Base-by-base conservation (phyloP, 1,140 invertebrate species). In the Anastrepha ludens region DNA sequence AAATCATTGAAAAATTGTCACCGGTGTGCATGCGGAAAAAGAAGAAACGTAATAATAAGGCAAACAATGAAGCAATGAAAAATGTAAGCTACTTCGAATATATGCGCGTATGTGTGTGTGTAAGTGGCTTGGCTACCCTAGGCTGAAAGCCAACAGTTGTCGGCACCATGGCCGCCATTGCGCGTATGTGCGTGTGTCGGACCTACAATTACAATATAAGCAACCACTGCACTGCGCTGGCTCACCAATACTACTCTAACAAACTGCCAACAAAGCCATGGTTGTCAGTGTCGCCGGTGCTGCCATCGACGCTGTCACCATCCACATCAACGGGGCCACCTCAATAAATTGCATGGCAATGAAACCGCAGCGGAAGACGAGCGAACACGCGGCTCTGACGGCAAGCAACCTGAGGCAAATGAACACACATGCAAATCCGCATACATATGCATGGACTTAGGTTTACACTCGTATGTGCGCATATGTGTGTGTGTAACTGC, bases 1-100 rank as follows among this genome's bases (percentile, higher is more conserved):
- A 92, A 92, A 92, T 92, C 91, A 92, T 92, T 92, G 91, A 91
- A 92, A 55, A 92, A 92, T 92, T 92, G 91, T 92, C 91, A 90
- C 91, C 91, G 91, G 89, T 89, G 89, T 39, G 67, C 60, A 60
- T 9, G 50, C 20, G 15, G 2, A n/a, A 62, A 62, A 62, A 62
- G n/a, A 5, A 39, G 47, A 81, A 81, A 81, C 41, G 47, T 81
- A 81, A 81, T 81, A 81, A 81, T 58, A 81, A 81, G 55, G 47
- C n/a, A 81, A 20, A 50, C 50, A 81, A 55, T 20, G 47, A 55
- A 81, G 47, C 74, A 55, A 55, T 81, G 41, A 81, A 81, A 81
- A 81, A 81, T 29, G 47, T 55, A 78, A 0, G 44, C 44, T 50
- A 8, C 20, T 15, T n/a, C 17, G 64, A 39, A 39, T 9, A 20